Conservation (phyloP, 2,888 invertebrate genomes). For the Watsonalla binaria region DNA sequence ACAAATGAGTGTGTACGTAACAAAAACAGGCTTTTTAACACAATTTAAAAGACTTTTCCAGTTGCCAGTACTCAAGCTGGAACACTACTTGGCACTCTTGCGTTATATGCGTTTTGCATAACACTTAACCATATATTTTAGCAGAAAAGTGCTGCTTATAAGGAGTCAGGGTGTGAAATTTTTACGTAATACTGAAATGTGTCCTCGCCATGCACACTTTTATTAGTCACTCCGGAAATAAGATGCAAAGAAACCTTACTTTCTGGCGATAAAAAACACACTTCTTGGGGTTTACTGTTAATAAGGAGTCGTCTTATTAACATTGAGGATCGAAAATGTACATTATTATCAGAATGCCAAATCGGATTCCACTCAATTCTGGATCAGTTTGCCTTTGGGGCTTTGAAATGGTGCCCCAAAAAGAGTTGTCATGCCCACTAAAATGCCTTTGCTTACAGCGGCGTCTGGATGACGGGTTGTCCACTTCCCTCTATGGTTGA, state of each 20-base stretch:
- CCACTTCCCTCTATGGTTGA: too few species aligned
- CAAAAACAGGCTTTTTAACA: too few species aligned
- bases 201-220: background rate
- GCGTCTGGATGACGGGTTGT: too few species aligned
- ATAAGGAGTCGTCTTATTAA: background rate
- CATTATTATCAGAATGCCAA: too few species aligned
- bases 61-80: constrained; percentile 28
- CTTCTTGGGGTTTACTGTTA: background rate
- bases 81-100: constrained; percentile 52
- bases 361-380: too few species aligned
- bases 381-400: too few species aligned
- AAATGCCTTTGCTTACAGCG: too few species aligned
- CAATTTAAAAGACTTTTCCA: constrained; percentile 19
- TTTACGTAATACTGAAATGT: constrained; percentile 22
- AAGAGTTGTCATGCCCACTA: too few species aligned
- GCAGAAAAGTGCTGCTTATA: constrained; percentile 28
- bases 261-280: background rate
- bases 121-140: constrained; percentile 44
- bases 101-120: constrained; percentile 53
- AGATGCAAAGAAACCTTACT: background rate
- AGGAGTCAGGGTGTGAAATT: constrained; percentile 24
- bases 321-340: too few species aligned
- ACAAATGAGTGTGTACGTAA: too few species aligned
- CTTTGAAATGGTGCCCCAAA: too few species aligned
- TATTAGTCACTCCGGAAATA: background rate